These are phyloP conservation scores for Bemisia tabaci DNA, from an alignment of 1,140 invertebrate species.

Conservation along the genomic window DNA sequence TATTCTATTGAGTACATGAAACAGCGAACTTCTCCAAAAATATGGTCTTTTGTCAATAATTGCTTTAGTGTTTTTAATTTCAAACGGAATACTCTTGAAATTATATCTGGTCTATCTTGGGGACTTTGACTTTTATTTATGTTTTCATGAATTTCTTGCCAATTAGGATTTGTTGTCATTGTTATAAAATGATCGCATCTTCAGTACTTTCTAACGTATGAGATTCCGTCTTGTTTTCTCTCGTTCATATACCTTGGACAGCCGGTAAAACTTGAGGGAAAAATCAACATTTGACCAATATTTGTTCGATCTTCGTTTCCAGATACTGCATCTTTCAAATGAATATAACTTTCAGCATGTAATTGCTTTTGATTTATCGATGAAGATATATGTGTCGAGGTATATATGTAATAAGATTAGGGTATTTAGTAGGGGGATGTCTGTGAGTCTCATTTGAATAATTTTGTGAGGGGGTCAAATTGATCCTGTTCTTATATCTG, in stretches of 20 bases:
- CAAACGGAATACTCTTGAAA: conserved; percentile 30
- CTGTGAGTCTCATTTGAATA: too few species aligned
- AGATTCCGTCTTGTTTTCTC: conserved; percentile 32
- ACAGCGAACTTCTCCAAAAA: conserved; percentile 26
- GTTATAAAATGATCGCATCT: too few species aligned
- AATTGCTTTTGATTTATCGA: too few species aligned
- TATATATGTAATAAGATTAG: too few species aligned
- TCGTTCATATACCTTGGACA: conserved; percentile 32
- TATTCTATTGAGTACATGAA: conserved; percentile 34
- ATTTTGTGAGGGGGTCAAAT: too few species aligned
- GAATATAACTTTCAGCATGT: conserved; percentile 32
- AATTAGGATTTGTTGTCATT: too few species aligned
- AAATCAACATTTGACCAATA: conserved; percentile 22
- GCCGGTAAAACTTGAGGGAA: conserved; percentile 29
- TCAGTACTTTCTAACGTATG: conserved; percentile 31
- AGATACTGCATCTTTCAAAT: conserved; percentile 17
- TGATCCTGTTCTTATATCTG: too few species aligned
- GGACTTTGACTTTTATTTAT: too few species aligned
- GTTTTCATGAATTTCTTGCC: too few species aligned
- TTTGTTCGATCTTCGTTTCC: conserved; percentile 11
- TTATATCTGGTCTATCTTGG: conserved; percentile 17
- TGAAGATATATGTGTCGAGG: too few species aligned
- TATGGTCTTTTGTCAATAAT: conserved; percentile 23
- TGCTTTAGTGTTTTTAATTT: conserved; percentile 32
- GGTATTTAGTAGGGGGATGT: too few species aligned